Evolutionary conservation across 2,888 invertebrate genomes (phyloP), one percentile per base, ranked within the genome.

Genomic region (Cyaniris semiargus): DNA sequence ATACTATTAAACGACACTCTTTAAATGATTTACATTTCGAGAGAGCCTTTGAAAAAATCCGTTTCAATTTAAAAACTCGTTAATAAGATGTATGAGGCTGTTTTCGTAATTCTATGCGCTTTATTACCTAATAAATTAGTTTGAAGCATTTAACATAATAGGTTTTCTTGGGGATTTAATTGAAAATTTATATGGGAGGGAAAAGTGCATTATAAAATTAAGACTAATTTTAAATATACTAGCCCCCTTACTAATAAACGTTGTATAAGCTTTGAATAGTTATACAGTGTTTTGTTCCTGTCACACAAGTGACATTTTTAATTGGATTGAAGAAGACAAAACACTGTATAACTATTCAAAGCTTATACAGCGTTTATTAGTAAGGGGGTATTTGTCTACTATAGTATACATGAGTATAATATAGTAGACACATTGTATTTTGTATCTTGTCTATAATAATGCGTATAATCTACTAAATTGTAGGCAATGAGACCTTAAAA

Each of bases 61-160:
- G 66, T 66, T 66, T 66, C 66, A 66, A 66, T 66, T 66, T 66
- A 66, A 66, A 66, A 66, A 66, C 66, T 66, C 66, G 66, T 66
- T 66, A 66, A 66, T 66, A 66, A 66, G 66, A 66, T 66, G 66
- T 66, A 66, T 27, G 66, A 27, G 58, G n/a, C 21, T 58, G 27
- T 15, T 15, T 31, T 15, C 66, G 66, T 31, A 66, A 66, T 66
- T 31, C 66, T 6, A 15, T 27, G 27, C 21, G 58, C 15, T 66
- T 66, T 66, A 27, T 66, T 66, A 66, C 27, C 66, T 10, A 27
- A 31, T 66, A 66, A 66, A 66, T 66, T 66, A 27, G 27, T 27
- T 27, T 15, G 2, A 31, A 27, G 66, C 66, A 7, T 66, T 66
- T 31, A 15, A 66, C 66, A 27, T 27, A 31, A 66, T 27, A 66